phyloP scores from a whole-genome alignment of 2,113 vertebrate genomes.

The Glaucidium brasilianum region DNA sequence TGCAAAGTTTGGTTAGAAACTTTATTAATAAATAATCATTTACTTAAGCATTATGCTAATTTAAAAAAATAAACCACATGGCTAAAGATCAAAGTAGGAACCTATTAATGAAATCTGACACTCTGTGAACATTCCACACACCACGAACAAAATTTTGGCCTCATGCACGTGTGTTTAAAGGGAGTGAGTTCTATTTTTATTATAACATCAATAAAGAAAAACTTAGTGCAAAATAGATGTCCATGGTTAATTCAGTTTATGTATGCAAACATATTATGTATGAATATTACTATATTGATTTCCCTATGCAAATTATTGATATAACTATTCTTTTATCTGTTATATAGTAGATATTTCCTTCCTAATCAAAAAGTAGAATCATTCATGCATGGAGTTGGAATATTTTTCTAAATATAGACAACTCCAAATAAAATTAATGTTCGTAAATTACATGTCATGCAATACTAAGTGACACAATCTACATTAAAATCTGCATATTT shows the following conservation, averaged over 20 bases:
- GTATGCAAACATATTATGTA: neutral
- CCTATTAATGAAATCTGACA: neutral
- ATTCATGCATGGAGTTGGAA: neutral
- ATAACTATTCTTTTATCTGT: neutral
- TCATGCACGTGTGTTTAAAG: neutral
- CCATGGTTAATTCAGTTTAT: neutral
- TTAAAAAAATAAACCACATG: neutral
- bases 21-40: conserved; percentile 48
- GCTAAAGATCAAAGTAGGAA: conserved; percentile 24
- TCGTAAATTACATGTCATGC: neutral
- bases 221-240: neutral
- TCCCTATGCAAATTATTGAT: neutral
- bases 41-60: conserved; percentile 43
- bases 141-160: neutral
- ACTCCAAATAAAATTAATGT: neutral
- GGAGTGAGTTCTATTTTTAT: neutral
- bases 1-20: conserved; percentile 42
- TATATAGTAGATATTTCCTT: neutral
- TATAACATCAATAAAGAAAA: neutral
- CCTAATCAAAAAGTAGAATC: neutral
- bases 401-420: neutral
- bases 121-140: neutral
- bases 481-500: neutral
- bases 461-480: neutral
- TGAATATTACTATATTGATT: neutral